A percentile compares a stretch with the other conserved stretches of the same genome.
These are phyloP conservation scores for Erythrocercus mccallii DNA, from an alignment of 2,113 vertebrate species.

Conservation along the genomic window DNA sequence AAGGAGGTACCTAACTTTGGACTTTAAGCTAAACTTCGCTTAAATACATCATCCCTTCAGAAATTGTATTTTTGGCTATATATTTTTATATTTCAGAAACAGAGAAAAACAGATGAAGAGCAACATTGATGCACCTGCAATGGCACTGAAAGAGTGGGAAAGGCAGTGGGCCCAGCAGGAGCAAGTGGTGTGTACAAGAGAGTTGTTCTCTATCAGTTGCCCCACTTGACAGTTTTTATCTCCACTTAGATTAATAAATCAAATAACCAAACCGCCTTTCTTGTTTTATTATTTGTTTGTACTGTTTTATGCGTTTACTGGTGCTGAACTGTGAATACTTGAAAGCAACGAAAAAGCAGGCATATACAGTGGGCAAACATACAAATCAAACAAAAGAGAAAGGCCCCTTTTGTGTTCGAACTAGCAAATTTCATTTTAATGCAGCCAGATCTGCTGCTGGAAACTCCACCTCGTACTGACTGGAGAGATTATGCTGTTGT, in stretches of 20 bases:
- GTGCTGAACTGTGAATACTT: neutral
- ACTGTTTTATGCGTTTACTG: neutral
- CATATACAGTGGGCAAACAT: neutral
- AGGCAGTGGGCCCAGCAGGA: neutral
- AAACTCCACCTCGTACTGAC: neutral
- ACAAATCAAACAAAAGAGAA: neutral
- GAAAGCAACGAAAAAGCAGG: neutral
- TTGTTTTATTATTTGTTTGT: neutral
- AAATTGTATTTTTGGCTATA: neutral
- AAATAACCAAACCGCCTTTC: neutral
- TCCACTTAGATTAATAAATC: neutral
- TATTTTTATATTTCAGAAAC: neutral
- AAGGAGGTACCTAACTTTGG: neutral
- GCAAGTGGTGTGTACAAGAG: neutral
- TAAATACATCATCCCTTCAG: neutral
- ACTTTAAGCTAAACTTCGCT: neutral
- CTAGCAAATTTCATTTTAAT: neutral
- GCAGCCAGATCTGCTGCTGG: neutral
- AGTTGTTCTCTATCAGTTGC: neutral
- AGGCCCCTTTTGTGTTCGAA: neutral
- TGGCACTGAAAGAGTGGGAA: neutral
- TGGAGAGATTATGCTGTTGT: neutral
- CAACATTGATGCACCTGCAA: rapidly evolving
- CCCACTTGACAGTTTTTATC: neutral
- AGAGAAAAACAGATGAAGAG: neutral